Conservation (phyloP, 2,113 vertebrate species). For the Neodontobutis hainanensis region DNA sequence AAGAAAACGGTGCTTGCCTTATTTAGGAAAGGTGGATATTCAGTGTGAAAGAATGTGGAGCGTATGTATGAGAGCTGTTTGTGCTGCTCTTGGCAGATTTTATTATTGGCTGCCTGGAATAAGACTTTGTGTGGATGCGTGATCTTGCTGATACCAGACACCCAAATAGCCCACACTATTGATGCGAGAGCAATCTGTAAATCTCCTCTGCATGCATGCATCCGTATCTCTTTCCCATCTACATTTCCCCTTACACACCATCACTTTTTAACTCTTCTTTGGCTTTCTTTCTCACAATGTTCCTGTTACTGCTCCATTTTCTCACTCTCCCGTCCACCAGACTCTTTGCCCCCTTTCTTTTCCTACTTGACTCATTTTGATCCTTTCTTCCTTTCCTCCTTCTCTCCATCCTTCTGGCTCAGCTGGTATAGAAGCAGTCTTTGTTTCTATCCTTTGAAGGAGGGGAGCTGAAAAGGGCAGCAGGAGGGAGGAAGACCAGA, state of each 20-base stretch:
- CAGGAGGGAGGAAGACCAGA: slow-evolving; percentile 20
- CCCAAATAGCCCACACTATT: slow-evolving; percentile 24
- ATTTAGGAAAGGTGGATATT: slow-evolving; percentile 3
- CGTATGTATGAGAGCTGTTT: slow-evolving; percentile 11
- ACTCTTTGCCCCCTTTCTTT: slow-evolving; percentile 55
- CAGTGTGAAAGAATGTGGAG: slow-evolving; percentile 8
- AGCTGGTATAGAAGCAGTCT: slow-evolving; percentile 67
- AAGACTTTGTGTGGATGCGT: slow-evolving; percentile 15
- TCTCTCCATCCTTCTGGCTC: slow-evolving; percentile 65
- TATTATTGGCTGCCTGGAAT: slow-evolving; percentile 29
- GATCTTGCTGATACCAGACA: slow-evolving; percentile 49
- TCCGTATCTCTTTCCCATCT: slow-evolving; percentile 19
- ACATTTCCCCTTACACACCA: slow-evolving; percentile 15
- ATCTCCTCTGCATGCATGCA: slow-evolving; percentile 26
- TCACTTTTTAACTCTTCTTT: slow-evolving; percentile 22
- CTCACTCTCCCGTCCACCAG: slow-evolving; percentile 40
- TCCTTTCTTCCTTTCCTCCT: slow-evolving; percentile 23
- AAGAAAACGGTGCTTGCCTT: too few species aligned
- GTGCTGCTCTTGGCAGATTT: slow-evolving; percentile 40
- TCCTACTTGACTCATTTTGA: slow-evolving; percentile 39
- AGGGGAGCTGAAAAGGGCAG: slow-evolving; percentile 45
- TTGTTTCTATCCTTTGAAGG: slow-evolving; percentile 70
- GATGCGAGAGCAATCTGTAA: slow-evolving; percentile 33
- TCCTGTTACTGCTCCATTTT: background rate
- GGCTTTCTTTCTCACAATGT: background rate